Evolutionary conservation across 92 coral and sea anemone species (phyloP), one percentile per base, ranked within the genome.

Genomic region (Porites cylindrica): DNA sequence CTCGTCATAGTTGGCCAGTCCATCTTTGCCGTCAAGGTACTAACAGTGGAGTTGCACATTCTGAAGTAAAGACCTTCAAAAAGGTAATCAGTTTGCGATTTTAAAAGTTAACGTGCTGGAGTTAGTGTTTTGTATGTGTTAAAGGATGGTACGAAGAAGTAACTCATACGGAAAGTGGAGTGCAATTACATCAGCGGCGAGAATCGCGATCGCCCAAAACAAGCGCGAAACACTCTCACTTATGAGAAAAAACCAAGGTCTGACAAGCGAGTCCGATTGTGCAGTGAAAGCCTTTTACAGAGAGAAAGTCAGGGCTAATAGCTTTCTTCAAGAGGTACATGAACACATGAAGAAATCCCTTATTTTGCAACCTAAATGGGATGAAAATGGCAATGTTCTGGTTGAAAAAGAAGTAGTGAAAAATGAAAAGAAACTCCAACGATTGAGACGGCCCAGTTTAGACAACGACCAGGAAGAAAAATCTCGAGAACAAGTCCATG

Each of bases 211-310:
- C 24, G 88, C 54, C 11, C 50, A 53, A 85, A 85, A 85, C 88
- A 85, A 75, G n/a, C 88, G 88, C 11, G 88, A 84, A 67, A 52
- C 88, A 19, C 19, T 75, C 43, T 21, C 75, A 26, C 88, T 84
- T 38, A 73, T 53, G 20, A 65, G 64, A 19, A 20, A 70, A 21
- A 74, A 32, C 58, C 51, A 19, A 51, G 75, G 82, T 4, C 70
- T 84, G 60, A 52, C 56, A 1, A 16, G 70, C 61, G 53, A 51
- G 61, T 23, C 64, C 3, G 70, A 84, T 60, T 20, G 78, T 17
- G 66, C 66, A 1, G 7, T 75, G 14, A 16, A 52, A 75, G n/a
- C 12, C 54, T 84, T 84, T 68, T 74, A 60, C 75, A 64, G 73
- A 12, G 81, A 75, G 82, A 84, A 63, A 51, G 82, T 76, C 43